Percentiles rank a stretch among this genome's conserved stretches.
phyloP scores from a whole-genome alignment of 2,797 vertebrate genomes.

The Scarus forsteni region DNA sequence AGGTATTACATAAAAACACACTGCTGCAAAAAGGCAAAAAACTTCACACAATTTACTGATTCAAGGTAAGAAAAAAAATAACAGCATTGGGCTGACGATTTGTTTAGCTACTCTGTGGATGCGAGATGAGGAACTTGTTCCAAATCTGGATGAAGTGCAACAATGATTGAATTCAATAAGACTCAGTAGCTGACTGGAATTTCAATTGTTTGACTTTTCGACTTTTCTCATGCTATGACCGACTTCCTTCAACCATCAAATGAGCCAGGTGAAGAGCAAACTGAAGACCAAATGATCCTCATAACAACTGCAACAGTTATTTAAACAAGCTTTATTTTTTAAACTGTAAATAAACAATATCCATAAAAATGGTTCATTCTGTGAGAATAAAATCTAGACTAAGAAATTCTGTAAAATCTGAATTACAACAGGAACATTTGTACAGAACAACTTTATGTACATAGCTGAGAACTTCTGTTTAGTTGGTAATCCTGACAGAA shows the following conservation, averaged over 20 bases:
- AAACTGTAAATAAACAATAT: slow-evolving; percentile 68
- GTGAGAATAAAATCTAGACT: slow-evolving; percentile 68
- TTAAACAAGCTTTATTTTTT: slow-evolving; percentile 72
- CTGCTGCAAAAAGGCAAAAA: too few species aligned
- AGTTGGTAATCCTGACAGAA: slow-evolving; percentile 13
- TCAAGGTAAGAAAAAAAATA: too few species aligned
- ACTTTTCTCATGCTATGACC: background rate
- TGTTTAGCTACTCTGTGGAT: too few species aligned
- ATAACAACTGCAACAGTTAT: slow-evolving; percentile 19
- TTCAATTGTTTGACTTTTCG: too few species aligned
- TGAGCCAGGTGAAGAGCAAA: background rate
- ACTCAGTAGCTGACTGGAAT: too few species aligned
- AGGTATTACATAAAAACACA: too few species aligned
- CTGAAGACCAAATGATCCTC: background rate
- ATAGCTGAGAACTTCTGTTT: slow-evolving; percentile 38
- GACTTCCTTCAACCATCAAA: background rate
- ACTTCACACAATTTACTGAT: too few species aligned
- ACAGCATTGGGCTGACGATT: too few species aligned
- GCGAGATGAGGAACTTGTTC: too few species aligned
- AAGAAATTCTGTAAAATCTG: slow-evolving; percentile 72
- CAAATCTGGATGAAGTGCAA: too few species aligned
- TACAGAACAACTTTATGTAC: slow-evolving; percentile 44
- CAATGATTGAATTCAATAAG: too few species aligned
- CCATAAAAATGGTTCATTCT: slow-evolving; percentile 62
- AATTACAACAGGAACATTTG: slow-evolving; percentile 50